Base-by-base conservation (phyloP, 2,888 invertebrate genomes). In the Drosophila nr. fundita region DNA sequence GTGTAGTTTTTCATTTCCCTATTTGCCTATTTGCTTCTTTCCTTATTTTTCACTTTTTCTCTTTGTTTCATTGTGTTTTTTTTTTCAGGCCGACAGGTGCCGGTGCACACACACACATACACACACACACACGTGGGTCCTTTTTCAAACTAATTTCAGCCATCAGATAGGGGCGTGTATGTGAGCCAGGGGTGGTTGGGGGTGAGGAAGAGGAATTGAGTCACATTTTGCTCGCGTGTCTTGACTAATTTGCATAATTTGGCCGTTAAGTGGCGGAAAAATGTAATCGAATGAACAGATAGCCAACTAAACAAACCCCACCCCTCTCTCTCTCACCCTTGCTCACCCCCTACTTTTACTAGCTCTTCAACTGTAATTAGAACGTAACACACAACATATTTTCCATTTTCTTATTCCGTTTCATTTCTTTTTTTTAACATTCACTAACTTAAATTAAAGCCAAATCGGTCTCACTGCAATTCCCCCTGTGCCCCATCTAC, bases 251-350 rank as follows among this genome's bases (percentile, higher is more conserved):
- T 90, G 68, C 87, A 90, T 87, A 82, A 90, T 89, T 88, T 74
- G 57, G 57, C 76, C 83, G 76, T 87, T 90, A 90, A 87, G 87
- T 86, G 90, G 84, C 89, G 86, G 80, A 82, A 90, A 89, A 90
- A 82, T 88, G 87, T 90, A 87, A 88, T 87, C 87, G 82, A 90
- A 90, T 82, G 80, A 84, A 80, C 69, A 84, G 84, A 82, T 86
- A 86, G 89, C 70, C 74, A 73, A 50, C 74, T 50, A 70, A 45
- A 45, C 45, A 15, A 15, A 15, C 24, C 21, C 24, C 4, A 45
- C 45, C 45, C 7, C 45, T 24, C 2, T 1, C 6, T 13, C 0
- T 6, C 13, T 45, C 45, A 13, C 21, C 15, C 15, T 2, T 15
- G 21, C 4, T 1, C 45, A 21, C 50, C 53, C 70, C 67, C 70